These are phyloP conservation scores for Promerops cafer DNA, from an alignment of 2,113 vertebrate genomes.

Conservation along the genomic window DNA sequence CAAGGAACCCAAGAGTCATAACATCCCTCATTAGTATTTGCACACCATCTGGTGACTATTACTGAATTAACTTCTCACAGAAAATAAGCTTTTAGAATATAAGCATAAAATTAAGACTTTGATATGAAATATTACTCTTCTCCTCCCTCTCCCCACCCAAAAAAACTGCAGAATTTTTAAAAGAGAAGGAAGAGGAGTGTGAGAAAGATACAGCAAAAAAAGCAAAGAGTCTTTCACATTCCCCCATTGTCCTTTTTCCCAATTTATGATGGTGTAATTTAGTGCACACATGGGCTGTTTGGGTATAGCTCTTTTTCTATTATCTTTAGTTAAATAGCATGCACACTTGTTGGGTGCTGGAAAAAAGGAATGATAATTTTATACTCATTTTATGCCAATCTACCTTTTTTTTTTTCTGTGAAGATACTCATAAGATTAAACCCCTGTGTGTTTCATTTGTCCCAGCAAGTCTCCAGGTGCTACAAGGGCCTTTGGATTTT, in stretches of 20 bases:
- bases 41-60: conserved; percentile 77
- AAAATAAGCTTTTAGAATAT: conserved; percentile 38
- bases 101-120: conserved; percentile 19
- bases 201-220: background rate
- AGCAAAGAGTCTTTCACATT: background rate
- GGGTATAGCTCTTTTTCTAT: background rate
- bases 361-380: background rate
- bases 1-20: conserved; percentile 69
- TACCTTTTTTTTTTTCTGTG: background rate
- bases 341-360: background rate
- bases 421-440: background rate
- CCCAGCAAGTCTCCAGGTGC: background rate
- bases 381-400: background rate
- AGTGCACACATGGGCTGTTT: background rate
- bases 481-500: background rate
- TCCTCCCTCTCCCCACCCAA: background rate
- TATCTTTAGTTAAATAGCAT: background rate
- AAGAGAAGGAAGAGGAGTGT: background rate
- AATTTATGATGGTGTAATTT: background rate
- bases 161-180: background rate
- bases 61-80: conserved; percentile 69
- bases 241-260: background rate
- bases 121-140: background rate
- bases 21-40: conserved; percentile 69
- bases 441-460: background rate